Evolutionary conservation across 92 coral and sea anemone species (phyloP).

Genomic region (Epizoanthus stellaris): DNA sequence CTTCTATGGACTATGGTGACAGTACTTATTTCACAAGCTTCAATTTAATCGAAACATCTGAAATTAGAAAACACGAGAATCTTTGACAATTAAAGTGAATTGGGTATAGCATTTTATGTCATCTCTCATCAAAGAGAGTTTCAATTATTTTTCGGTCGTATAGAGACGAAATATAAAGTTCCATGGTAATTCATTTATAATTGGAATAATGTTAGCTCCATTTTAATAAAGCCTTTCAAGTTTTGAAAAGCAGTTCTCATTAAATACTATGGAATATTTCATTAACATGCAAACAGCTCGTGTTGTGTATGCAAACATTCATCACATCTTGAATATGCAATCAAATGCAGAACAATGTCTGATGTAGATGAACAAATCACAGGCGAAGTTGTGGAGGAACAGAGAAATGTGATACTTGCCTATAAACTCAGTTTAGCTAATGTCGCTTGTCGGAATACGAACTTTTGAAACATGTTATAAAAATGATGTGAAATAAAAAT

Average conservation of each 20-base stretch:
- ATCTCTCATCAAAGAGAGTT: too few relatives aligned
- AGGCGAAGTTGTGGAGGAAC: background rate
- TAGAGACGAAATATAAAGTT: background rate
- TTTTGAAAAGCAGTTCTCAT: slow-evolving; percentile 52
- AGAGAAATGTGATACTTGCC: background rate
- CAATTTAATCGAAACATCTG: too few relatives aligned
- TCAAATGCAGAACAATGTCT: slow-evolving; percentile 2
- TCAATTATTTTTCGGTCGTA: too few relatives aligned
- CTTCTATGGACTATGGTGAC: too few relatives aligned
- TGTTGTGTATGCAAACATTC: slow-evolving; percentile 61
- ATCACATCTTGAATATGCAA: slow-evolving; percentile 16
- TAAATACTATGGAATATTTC: slow-evolving; percentile 63
- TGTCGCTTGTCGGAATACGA: background rate
- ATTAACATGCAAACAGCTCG: slow-evolving; percentile 66
- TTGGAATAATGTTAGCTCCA: slow-evolving; percentile 71
- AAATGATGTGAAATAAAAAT: background rate
- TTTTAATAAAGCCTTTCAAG: slow-evolving; percentile 70
- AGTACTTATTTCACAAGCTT: too few relatives aligned
- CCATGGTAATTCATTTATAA: slow-evolving; percentile 71
- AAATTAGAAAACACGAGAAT: too few relatives aligned
- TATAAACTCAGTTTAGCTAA: background rate
- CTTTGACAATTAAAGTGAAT: too few relatives aligned
- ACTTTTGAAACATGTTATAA: background rate
- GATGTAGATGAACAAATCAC: too few relatives aligned
- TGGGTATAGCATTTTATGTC: too few relatives aligned